These are phyloP conservation scores for Tauraco erythrolophus DNA, from an alignment of 2,113 vertebrate species.

Conservation along the genomic window DNA sequence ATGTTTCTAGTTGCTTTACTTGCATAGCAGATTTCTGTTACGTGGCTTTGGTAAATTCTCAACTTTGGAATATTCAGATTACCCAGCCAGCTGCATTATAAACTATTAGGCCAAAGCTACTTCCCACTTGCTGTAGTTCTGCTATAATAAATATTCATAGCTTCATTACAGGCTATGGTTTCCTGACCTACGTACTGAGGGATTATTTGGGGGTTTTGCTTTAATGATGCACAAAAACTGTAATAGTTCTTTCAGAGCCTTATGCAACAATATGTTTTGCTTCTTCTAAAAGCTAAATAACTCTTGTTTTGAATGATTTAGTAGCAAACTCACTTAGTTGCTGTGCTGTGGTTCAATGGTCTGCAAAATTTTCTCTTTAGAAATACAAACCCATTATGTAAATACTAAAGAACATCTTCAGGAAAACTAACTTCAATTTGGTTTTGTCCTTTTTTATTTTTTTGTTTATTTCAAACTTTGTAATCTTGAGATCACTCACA, in stretches of 20 bases:
- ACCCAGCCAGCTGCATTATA: slow-evolving; percentile 32
- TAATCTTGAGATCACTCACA: background rate
- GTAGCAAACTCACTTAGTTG: slow-evolving; percentile 50
- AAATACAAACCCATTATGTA: slow-evolving; percentile 66
- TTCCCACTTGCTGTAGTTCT: slow-evolving; percentile 11
- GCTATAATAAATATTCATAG: slow-evolving; percentile 60
- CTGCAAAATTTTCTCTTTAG: slow-evolving; percentile 70
- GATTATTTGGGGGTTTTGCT: slow-evolving; percentile 49
- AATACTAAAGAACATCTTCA: slow-evolving; percentile 49
- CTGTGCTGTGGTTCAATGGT: slow-evolving; percentile 48
- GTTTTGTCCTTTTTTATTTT: background rate
- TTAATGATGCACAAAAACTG: slow-evolving; percentile 51
- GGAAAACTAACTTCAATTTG: slow-evolving; percentile 57
- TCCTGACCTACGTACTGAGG: background rate
- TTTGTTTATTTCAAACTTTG: slow-evolving; percentile 4
- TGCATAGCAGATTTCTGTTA: background rate
- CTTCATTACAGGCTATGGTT: slow-evolving; percentile 14
- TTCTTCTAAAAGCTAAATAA: slow-evolving; percentile 53
- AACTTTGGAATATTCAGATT: background rate
- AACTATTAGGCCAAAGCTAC: slow-evolving; percentile 6
- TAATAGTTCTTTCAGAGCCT: slow-evolving; percentile 40
- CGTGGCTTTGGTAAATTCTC: background rate
- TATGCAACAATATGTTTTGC: slow-evolving; percentile 42
- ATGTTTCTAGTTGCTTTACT: background rate
- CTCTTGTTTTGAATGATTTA: slow-evolving; percentile 70